A percentile compares a stretch with the other conserved stretches of the same genome.
phyloP scores from a whole-genome alignment of 2,797 vertebrate genomes.

The Artibeus jamaicensis region DNA sequence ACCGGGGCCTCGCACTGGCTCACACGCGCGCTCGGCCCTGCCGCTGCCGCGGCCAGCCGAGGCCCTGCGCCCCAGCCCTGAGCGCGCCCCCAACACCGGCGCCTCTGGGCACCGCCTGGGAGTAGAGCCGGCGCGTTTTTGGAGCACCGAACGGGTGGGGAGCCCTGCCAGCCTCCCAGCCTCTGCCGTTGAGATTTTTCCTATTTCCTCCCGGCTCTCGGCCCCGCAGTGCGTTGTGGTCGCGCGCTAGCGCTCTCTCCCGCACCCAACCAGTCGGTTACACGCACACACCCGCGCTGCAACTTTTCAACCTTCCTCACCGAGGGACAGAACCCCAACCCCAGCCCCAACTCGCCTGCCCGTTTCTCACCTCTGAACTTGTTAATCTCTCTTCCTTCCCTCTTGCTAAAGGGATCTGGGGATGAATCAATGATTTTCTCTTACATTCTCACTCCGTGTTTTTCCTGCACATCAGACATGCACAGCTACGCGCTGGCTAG shows the following conservation, averaged over 20 bases:
- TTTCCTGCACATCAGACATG: background rate
- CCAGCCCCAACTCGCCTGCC: background rate
- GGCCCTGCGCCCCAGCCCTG: background rate
- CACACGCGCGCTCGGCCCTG: conserved; percentile 44
- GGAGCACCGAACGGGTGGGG: background rate
- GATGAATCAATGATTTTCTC: background rate
- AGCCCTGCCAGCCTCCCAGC: background rate
- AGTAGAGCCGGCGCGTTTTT: background rate
- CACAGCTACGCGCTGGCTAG: background rate
- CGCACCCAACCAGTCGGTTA: conserved; percentile 28
- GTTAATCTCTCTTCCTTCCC: conserved; percentile 7
- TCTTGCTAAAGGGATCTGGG: background rate
- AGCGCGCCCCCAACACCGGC: background rate
- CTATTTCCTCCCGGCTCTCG: conserved; percentile 4
- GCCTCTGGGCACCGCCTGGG: background rate
- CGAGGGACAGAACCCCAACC: background rate
- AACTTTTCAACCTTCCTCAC: conserved; percentile 61
- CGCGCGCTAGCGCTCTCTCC: conserved; percentile 67
- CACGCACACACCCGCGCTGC: background rate
- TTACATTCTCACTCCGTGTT: background rate
- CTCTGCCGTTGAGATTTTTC: background rate
- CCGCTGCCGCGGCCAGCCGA: background rate
- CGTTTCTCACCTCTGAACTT: conserved; percentile 29
- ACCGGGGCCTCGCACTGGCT: conserved; percentile 48
- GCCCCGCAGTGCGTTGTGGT: conserved; percentile 72